Conservation (phyloP, 2,888 invertebrate species). For the Chrysolina oricalcia region DNA sequence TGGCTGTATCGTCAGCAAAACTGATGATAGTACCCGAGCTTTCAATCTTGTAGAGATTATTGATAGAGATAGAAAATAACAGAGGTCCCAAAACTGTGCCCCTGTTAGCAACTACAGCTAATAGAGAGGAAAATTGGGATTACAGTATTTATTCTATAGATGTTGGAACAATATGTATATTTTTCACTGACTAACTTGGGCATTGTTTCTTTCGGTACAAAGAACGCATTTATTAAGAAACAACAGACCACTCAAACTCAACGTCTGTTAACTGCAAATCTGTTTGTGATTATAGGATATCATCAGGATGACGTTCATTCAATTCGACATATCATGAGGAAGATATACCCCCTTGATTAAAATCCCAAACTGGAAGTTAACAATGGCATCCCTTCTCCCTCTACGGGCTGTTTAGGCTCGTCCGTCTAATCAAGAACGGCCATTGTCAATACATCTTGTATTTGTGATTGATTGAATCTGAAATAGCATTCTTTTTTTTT, state of each 20-base stretch:
- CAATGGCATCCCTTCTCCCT: slow-evolving; percentile 58
- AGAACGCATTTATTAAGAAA: neutral
- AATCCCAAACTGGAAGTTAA: slow-evolving; percentile 67
- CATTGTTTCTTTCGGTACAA: no score
- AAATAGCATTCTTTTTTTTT: slow-evolving; percentile 67
- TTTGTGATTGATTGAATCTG: slow-evolving; percentile 70
- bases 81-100: no score
- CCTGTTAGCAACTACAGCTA: no score
- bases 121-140: no score
- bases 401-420: slow-evolving; percentile 57
- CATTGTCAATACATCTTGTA: slow-evolving; percentile 69
- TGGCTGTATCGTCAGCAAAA: no score
- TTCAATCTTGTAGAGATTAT: no score
- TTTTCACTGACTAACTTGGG: no score
- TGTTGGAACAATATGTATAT: no score
- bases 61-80: no score
- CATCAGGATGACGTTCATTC: slow-evolving; percentile 69
- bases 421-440: slow-evolving; percentile 69
- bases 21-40: no score
- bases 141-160: no score
- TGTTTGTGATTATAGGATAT: slow-evolving; percentile 53
- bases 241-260: neutral
- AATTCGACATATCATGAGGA: slow-evolving; percentile 69
- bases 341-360: slow-evolving; percentile 70
- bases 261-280: neutral